Conservation (phyloP, 2,888 invertebrate species). For the Emmelina monodactyla region DNA sequence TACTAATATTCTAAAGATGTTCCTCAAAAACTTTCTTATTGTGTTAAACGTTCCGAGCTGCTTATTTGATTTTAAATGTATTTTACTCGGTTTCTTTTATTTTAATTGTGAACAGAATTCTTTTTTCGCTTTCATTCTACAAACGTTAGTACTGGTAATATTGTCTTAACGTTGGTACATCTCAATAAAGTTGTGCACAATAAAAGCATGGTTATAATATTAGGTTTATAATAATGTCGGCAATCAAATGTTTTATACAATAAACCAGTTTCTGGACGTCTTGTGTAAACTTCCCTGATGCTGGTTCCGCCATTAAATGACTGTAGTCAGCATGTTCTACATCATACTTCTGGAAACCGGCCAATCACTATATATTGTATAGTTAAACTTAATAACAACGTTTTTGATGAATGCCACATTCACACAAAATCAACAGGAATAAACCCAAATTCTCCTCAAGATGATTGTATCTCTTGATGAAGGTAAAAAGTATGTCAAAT, state of each 20-base stretch:
- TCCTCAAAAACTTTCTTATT: conserved; percentile 24
- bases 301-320: conserved; percentile 28
- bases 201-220: too few species aligned
- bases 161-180: too few species aligned
- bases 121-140: too few species aligned
- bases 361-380: conserved; percentile 47
- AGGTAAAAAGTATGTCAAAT: too few species aligned
- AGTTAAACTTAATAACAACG: background rate
- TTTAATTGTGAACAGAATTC: too few species aligned
- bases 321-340: conserved; percentile 34
- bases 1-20: conserved; percentile 28
- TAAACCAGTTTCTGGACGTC: conserved; percentile 35
- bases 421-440: background rate
- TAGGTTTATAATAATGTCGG: conserved; percentile 44
- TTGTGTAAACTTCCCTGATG: conserved; percentile 42
- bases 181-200: too few species aligned
- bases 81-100: background rate
- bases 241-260: conserved; percentile 61
- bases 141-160: too few species aligned
- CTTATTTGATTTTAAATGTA: conserved; percentile 33
- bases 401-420: background rate
- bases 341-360: conserved; percentile 41
- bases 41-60: conserved; percentile 15
- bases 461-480: too few species aligned
- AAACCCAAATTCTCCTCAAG: too few species aligned